These are phyloP conservation scores for Paedocypris sp. DNA, from an alignment of 2,113 vertebrate species.

Conservation along the genomic window DNA sequence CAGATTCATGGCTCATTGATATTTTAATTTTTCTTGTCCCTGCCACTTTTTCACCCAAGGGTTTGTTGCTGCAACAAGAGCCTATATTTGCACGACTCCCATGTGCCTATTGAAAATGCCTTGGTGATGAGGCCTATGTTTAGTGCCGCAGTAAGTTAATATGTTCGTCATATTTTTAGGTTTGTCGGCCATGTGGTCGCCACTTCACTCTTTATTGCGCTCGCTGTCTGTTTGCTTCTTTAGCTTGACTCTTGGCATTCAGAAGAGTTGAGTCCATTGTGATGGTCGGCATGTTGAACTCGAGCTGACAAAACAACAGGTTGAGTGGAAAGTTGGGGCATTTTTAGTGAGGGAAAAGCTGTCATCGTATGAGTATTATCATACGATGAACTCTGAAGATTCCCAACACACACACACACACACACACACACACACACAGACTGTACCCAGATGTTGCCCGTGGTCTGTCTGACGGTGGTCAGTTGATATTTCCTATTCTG, in stretches of 20 bases:
- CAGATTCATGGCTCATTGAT: background rate
- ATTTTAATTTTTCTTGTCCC: background rate
- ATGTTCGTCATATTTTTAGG: slow-evolving; percentile 49
- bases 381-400: background rate
- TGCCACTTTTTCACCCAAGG: background rate
- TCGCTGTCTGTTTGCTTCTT: background rate
- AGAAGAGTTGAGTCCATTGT: slow-evolving; percentile 26
- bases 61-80: background rate
- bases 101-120: slow-evolving; percentile 34
- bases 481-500: slow-evolving; percentile 38
- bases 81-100: slow-evolving; percentile 4
- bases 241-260: slow-evolving; percentile 35
- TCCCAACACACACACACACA: background rate
- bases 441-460: slow-evolving; percentile 44
- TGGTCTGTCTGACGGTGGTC: slow-evolving; percentile 38
- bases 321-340: background rate
- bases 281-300: background rate
- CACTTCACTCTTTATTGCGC: background rate
- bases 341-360: background rate
- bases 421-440: background rate
- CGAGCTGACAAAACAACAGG: background rate
- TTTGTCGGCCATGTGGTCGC: slow-evolving; percentile 11
- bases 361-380: background rate
- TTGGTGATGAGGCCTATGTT: slow-evolving; percentile 39
- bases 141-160: slow-evolving; percentile 46